Conservation (phyloP, 2,113 vertebrate genomes). For the Podarcis raffonei region DNA sequence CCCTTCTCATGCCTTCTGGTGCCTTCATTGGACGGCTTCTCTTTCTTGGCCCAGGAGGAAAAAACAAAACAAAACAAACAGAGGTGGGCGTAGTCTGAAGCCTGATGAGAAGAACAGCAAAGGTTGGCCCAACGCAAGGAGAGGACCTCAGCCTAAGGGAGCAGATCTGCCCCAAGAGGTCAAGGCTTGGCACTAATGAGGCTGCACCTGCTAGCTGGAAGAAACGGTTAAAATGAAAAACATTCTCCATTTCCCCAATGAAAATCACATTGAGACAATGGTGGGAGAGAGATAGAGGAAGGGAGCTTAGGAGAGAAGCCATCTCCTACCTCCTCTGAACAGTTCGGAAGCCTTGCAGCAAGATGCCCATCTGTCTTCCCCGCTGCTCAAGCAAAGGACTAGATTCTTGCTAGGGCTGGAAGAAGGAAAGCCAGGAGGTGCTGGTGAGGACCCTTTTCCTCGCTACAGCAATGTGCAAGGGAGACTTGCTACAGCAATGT, state of each 20-base stretch:
- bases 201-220: background rate
- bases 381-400: background rate
- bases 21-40: constrained; percentile 6
- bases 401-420: background rate
- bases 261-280: background rate
- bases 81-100: accelerated
- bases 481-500: too few species aligned
- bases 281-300: background rate
- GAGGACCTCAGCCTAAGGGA: background rate
- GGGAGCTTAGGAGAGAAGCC: background rate
- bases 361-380: background rate
- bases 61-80: background rate
- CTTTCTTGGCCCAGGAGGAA: background rate
- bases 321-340: background rate
- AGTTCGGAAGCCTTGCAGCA: background rate
- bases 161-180: background rate
- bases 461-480: background rate
- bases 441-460: background rate
- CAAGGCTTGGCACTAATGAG: constrained; percentile 30
- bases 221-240: background rate
- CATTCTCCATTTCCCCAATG: accelerated
- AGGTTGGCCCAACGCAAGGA: background rate
- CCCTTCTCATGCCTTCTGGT: background rate
- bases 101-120: background rate
- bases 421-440: background rate